Base-by-base conservation (phyloP, 2,888 invertebrate species). In the Punctoribates punctum region DNA sequence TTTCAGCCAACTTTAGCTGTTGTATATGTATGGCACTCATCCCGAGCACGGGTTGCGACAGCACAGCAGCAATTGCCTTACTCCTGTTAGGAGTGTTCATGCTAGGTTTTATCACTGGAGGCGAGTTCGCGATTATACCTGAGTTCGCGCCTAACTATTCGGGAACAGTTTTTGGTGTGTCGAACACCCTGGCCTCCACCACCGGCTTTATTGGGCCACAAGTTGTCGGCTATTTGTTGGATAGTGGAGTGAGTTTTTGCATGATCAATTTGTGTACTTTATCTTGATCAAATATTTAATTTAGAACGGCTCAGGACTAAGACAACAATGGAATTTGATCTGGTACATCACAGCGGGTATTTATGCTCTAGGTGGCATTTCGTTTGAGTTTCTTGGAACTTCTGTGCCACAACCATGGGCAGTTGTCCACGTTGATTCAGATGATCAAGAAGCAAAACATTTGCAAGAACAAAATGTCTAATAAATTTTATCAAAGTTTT, bases 161-260 rank as follows among this genome's bases (percentile, higher is more conserved):
- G 27, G 78, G 78, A 20, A 75, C 77, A 57, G 72, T 78, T 11
- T 78, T 79, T 62, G 78, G 78, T 23, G 72, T 78, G 3, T 54
- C 76, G 6, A 78, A 78, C 74, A 74, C 70, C 9, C 42, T 78
- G 23, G 78, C 76, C 23, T 73, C 73, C 13, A 54, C 75, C 13
- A 77, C 74, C n/a, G 78, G 78, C 1, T 73, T 78, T 60, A 38
- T 78, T 3, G 78, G 74, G 1, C 78, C 78, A 15, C 46, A 70
- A 11, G 29, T 78, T 60, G 78, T 77, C 23, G 78, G 78, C 13
- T 13, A 60, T 0, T 29, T 77, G 1, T 27, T 77, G 34, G 73
- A 77, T 17, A 42, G 34, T 25, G 46, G 62, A n/a, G 75, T 75
- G 42, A 27, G 46, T 46, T n/a, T 34, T 67, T 29, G 17, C 17